Conservation (phyloP, 2,113 vertebrate species). For the Hipposideros armiger region DNA sequence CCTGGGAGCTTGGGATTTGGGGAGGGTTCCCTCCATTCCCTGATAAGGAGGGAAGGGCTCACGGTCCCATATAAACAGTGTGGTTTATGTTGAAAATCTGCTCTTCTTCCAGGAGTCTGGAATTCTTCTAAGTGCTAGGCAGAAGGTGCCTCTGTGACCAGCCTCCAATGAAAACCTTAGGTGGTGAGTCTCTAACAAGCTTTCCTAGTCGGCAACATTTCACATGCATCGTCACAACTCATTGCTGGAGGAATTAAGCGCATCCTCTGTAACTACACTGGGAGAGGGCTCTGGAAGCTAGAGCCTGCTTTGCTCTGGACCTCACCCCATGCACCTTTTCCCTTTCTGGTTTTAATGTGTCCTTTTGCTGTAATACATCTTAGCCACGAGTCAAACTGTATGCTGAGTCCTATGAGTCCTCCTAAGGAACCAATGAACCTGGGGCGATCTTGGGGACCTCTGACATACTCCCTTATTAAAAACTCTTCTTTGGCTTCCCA, state of each 20-base stretch:
- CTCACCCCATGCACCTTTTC: background rate
- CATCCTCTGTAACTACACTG: background rate
- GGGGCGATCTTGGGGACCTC: background rate
- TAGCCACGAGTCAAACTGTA: background rate
- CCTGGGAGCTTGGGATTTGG: background rate
- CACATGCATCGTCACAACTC: background rate
- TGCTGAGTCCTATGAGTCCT: background rate
- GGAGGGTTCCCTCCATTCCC: background rate
- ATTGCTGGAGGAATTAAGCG: background rate
- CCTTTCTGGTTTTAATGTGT: background rate
- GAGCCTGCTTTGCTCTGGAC: background rate
- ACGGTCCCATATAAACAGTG: background rate
- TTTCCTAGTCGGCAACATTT: background rate
- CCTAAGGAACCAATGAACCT: background rate
- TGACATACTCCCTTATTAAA: background rate
- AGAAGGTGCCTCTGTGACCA: background rate
- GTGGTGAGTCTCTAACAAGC: background rate
- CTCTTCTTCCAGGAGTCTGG: background rate
- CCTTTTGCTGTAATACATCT: background rate
- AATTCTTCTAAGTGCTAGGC: background rate
- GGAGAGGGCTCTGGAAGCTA: background rate
- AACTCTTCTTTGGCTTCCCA: background rate
- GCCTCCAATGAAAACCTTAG: background rate
- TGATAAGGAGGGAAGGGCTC: background rate
- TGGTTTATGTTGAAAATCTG: background rate